These are phyloP conservation scores for Steatocranus sp. DNA, from an alignment of 2,797 vertebrate species.

Conservation along the genomic window DNA sequence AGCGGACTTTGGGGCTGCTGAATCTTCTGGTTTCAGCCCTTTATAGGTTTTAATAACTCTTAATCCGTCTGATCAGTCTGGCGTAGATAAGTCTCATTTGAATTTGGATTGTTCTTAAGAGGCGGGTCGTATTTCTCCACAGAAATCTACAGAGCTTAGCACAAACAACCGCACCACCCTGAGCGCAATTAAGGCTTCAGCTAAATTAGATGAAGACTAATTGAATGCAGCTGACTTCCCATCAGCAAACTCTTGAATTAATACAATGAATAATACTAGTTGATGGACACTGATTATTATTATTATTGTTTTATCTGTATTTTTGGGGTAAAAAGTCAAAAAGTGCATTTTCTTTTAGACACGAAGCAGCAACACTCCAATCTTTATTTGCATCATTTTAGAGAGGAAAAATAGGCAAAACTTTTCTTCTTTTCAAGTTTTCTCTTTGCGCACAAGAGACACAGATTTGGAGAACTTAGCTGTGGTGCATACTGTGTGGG, in stretches of 20 bases:
- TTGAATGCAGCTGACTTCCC: conserved; percentile 66
- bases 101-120: conserved; percentile 76
- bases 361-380: not conserved
- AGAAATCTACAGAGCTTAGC: conserved; percentile 65
- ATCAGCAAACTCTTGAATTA: conserved; percentile 45
- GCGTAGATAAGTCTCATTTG: conserved; percentile 87
- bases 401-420: not conserved
- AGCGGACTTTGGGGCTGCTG: conserved; percentile 71
- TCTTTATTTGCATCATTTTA: not conserved
- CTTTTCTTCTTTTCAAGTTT: not conserved
- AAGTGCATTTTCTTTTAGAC: not conserved
- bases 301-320: not conserved
- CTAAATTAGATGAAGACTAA: conserved; percentile 69
- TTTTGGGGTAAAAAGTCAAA: not conserved
- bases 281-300: not conserved
- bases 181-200: conserved; percentile 74
- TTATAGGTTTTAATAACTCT: conserved; percentile 86
- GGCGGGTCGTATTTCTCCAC: conserved; percentile 55
- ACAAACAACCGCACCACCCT: conserved; percentile 69
- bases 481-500: not conserved
- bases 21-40: conserved; percentile 60
- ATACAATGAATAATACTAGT: conserved; percentile 11
- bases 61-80: conserved; percentile 88
- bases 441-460: not conserved
- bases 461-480: not conserved